phyloP scores from a whole-genome alignment of 2,113 vertebrate species.

The Phodopus roborovskii region DNA sequence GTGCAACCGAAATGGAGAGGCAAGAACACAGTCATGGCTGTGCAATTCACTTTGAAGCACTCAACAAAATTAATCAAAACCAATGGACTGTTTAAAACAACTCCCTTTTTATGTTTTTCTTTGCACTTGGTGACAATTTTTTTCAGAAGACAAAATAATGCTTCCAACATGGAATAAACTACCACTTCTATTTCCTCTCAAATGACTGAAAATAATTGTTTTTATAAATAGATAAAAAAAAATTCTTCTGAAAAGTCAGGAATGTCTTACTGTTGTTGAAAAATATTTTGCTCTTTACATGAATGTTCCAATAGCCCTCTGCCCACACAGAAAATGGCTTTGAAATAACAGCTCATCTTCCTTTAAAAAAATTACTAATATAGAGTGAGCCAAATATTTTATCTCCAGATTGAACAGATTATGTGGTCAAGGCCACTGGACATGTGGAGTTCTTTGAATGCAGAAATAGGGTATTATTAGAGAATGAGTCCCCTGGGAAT shows the following conservation, averaged over 20 bases:
- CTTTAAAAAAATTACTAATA: constrained; percentile 23
- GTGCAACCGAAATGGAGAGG: neutral
- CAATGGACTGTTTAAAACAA: neutral
- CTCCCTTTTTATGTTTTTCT: neutral
- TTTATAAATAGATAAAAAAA: constrained; percentile 43
- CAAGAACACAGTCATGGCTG: neutral
- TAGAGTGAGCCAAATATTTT: neutral
- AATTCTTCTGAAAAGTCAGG: constrained; percentile 9
- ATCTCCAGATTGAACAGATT: neutral
- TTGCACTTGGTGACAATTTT: neutral
- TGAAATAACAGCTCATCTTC: constrained; percentile 58
- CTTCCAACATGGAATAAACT: constrained; percentile 46
- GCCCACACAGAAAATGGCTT: constrained; percentile 33
- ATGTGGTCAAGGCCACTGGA: neutral
- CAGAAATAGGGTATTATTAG: neutral
- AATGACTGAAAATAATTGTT: neutral
- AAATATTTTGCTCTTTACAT: constrained; percentile 53
- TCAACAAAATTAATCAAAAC: constrained; percentile 13
- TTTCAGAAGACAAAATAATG: constrained; percentile 48
- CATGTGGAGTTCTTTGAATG: neutral
- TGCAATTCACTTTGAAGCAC: constrained; percentile 40
- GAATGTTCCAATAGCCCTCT: neutral
- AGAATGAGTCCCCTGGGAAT: neutral
- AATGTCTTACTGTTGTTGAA: constrained; percentile 12
- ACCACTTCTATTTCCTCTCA: neutral